Conservation (phyloP, 1,140 invertebrate genomes). For the Globodera ellingtonae region DNA sequence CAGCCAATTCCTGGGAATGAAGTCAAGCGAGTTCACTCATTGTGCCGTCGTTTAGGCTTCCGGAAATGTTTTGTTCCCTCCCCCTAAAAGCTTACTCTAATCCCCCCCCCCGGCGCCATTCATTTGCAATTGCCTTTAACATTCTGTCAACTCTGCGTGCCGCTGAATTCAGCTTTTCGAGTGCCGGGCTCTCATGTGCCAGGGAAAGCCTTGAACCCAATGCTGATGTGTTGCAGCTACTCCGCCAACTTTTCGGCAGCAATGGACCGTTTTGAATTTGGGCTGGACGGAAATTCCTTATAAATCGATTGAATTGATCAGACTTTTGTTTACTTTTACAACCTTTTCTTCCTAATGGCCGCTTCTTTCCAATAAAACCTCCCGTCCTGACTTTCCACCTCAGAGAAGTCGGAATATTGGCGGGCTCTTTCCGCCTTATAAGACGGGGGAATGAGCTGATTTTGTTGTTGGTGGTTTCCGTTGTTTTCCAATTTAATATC, state of each 20-base stretch:
- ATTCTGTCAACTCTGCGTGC: constrained; percentile 57
- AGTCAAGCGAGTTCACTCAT: too few species aligned
- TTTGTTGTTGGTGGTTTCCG: not conserved
- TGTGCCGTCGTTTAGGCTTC: too few species aligned
- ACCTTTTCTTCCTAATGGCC: not conserved
- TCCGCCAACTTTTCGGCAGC: constrained; percentile 43
- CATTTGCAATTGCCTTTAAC: constrained; percentile 35
- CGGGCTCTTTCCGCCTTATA: constrained; percentile 44
- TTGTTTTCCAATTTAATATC: not conserved
- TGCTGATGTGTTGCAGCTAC: constrained; percentile 32
- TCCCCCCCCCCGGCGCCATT: not conserved
- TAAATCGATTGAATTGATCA: constrained; percentile 13
- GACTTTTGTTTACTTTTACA: not conserved
- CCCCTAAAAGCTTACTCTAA: not conserved
- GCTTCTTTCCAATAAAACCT: constrained; percentile 12
- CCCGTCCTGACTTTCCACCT: constrained; percentile 38
- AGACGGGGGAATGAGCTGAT: not conserved
- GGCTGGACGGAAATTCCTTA: constrained; percentile 29
- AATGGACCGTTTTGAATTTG: constrained; percentile 46
- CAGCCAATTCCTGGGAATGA: constrained; percentile 42
- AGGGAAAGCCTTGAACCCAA: constrained; percentile 48
- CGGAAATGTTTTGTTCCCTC: too few species aligned
- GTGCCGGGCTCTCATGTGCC: constrained; percentile 18
- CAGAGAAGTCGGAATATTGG: constrained; percentile 48
- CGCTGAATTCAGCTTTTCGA: constrained; percentile 52